Conservation (phyloP, 2,113 vertebrate species). For the Etheostoma spectabile region DNA sequence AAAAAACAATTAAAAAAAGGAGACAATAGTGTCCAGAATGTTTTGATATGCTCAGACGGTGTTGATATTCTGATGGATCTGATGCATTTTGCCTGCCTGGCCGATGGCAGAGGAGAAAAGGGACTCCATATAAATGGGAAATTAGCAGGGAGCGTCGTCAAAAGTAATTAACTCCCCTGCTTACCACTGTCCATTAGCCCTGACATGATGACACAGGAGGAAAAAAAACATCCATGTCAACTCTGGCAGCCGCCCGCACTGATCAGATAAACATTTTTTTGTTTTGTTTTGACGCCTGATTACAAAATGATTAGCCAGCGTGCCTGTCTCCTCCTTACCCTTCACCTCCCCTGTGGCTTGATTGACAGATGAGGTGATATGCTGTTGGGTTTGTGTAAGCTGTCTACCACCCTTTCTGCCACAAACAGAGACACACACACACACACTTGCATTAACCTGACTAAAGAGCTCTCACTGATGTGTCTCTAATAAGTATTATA, state of each 20-base stretch:
- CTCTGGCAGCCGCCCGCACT: slow-evolving; percentile 90
- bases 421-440: slow-evolving; percentile 20
- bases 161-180: slow-evolving; percentile 95
- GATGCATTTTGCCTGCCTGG: slow-evolving; percentile 84
- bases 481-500: background rate
- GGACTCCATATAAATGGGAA: slow-evolving; percentile 92
- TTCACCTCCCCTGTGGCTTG: slow-evolving; percentile 77
- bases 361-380: slow-evolving; percentile 79
- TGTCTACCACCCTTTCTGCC: slow-evolving; percentile 60
- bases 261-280: slow-evolving; percentile 95
- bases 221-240: slow-evolving; percentile 91
- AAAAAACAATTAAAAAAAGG: slow-evolving; percentile 54
- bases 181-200: slow-evolving; percentile 91
- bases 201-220: slow-evolving; percentile 91
- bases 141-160: slow-evolving; percentile 95
- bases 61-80: slow-evolving; percentile 83
- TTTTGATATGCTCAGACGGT: slow-evolving; percentile 81
- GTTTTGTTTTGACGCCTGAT: slow-evolving; percentile 89
- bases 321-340: slow-evolving; percentile 81
- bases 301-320: slow-evolving; percentile 90
- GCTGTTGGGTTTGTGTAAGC: slow-evolving; percentile 66
- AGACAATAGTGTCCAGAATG: slow-evolving; percentile 80
- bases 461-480: slow-evolving; percentile 2
- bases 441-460: background rate
- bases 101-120: slow-evolving; percentile 89